Evolutionary conservation across 35 echinoderm and acorn worm genomes (phyloP).

Genomic region (Ophiothrix spiculata): DNA sequence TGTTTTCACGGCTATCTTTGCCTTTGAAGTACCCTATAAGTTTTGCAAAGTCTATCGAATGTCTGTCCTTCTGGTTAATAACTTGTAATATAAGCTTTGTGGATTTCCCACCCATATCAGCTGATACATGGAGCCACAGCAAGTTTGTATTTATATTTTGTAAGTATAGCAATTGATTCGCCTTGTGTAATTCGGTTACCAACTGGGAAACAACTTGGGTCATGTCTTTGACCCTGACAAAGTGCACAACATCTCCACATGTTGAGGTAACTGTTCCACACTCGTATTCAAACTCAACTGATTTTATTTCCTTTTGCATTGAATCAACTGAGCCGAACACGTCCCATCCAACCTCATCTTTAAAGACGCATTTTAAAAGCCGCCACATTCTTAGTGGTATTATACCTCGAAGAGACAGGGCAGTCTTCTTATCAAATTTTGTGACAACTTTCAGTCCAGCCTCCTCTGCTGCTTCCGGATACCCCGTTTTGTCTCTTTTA

Average conservation of each 20-base stretch:
- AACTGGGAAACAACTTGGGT: not conserved
- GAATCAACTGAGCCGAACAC: not conserved
- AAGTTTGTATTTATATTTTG: not conserved
- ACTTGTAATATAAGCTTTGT: not conserved
- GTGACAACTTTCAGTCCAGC: not conserved
- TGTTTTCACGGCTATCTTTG: not conserved
- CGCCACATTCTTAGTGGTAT: not conserved
- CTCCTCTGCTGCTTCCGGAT: not conserved
- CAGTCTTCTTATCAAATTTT: not conserved
- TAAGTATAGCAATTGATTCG: not conserved
- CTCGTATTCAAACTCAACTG: not conserved
- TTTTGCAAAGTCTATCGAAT: not conserved
- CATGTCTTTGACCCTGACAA: not conserved
- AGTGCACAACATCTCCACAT: not conserved
- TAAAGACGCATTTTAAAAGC: not conserved
- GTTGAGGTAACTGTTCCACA: not conserved
- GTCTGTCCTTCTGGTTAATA: not conserved
- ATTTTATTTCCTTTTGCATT: not conserved
- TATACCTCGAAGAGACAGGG: not conserved
- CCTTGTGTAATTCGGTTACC: not conserved
- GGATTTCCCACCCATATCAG: not conserved
- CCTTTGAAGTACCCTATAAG: not conserved
- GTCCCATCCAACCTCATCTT: not conserved
- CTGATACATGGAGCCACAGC: not conserved
- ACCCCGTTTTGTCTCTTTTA: not conserved